phyloP scores from a whole-genome alignment of 2,113 vertebrate genomes.

The Notarius lentiginosus region DNA sequence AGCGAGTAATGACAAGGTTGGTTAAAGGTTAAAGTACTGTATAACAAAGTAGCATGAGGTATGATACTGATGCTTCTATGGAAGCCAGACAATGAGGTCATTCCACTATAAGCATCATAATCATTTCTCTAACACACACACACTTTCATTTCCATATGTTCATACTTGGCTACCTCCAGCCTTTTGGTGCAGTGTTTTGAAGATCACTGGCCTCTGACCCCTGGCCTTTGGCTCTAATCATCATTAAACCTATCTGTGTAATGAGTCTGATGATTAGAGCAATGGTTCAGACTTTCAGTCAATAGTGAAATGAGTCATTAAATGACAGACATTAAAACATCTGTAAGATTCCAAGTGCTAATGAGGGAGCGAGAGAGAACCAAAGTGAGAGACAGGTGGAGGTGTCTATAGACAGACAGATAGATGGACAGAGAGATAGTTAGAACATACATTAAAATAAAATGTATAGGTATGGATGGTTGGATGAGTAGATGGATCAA shows the following conservation, averaged over 20 bases:
- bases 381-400: neutral
- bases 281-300: neutral
- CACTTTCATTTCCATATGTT: neutral
- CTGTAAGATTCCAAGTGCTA: neutral
- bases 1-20: constrained; percentile 9
- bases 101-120: neutral
- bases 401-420: neutral
- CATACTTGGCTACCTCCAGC: neutral
- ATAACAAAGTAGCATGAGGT: neutral
- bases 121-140: neutral
- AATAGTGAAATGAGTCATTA: neutral
- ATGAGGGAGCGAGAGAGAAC: neutral
- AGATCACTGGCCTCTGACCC: constrained; percentile 12
- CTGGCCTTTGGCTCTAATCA: neutral
- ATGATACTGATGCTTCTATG: neutral
- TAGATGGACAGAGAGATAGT: neutral
- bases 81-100: constrained; percentile 26
- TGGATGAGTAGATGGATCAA: too few species aligned
- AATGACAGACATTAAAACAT: neutral
- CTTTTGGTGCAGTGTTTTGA: neutral
- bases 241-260: neutral
- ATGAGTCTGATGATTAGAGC: constrained; percentile 22
- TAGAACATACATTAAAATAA: neutral
- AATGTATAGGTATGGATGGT: neutral
- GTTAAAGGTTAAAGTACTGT: constrained; percentile 9